Conservation (phyloP, 92 coral and sea anemone genomes). For the Heliopora coerulea region DNA sequence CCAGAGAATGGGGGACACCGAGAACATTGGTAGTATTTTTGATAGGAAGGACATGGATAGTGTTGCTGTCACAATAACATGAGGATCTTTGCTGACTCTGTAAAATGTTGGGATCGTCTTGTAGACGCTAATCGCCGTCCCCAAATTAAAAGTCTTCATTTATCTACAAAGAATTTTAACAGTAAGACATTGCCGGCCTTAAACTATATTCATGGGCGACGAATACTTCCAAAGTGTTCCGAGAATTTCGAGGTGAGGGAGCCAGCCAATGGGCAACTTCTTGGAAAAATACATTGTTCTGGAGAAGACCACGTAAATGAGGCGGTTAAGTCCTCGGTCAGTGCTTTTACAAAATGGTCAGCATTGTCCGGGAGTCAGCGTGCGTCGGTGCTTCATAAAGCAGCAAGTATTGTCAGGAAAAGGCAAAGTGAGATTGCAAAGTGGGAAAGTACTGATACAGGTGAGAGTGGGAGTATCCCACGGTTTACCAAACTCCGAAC, state of each 20-base stretch:
- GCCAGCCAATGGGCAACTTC: constrained; percentile 79
- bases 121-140: background rate
- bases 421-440: constrained; percentile 71
- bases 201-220: constrained; percentile 75
- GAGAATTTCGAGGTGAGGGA: constrained; percentile 57
- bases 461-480: constrained; percentile 35
- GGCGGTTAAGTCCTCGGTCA: constrained; percentile 65
- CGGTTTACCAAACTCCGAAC: background rate
- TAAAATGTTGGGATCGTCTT: background rate
- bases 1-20: too few species aligned
- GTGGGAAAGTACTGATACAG: constrained; percentile 76
- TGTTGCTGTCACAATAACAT: too few species aligned
- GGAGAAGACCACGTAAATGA: constrained; percentile 73
- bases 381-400: constrained; percentile 65
- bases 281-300: constrained; percentile 77
- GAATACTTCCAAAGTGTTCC: constrained; percentile 62
- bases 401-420: constrained; percentile 68
- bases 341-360: constrained; percentile 80
- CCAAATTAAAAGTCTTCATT: background rate
- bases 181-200: constrained; percentile 32
- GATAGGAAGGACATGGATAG: too few species aligned
- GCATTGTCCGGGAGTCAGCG: constrained; percentile 72
- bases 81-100: too few species aligned
- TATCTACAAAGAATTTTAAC: background rate
- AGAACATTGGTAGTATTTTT: too few species aligned